Conservation (phyloP, 1,140 invertebrate genomes). For the Micrasema longulum region DNA sequence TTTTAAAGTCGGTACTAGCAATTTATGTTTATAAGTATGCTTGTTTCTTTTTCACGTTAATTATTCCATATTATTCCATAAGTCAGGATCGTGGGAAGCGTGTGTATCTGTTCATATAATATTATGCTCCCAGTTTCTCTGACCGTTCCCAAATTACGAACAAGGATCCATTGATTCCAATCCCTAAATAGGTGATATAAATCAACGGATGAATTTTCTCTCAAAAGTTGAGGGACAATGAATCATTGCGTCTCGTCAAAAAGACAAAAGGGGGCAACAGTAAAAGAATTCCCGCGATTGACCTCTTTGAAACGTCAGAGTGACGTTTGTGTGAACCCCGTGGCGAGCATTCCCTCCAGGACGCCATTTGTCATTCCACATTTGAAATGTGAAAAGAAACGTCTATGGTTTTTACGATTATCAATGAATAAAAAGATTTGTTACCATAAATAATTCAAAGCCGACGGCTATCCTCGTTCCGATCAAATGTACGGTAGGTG, state of each 20-base stretch:
- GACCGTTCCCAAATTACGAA: background rate
- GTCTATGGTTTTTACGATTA: constrained; percentile 43
- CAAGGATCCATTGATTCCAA: constrained; percentile 31
- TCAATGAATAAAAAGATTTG: constrained; percentile 48
- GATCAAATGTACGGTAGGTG: constrained; percentile 28
- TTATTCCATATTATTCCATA: no score
- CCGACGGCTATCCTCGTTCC: constrained; percentile 29
- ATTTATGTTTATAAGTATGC: no score
- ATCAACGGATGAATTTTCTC: constrained; percentile 32
- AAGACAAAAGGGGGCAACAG: constrained; percentile 20
- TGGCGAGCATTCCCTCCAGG: constrained; percentile 30
- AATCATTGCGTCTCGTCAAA: constrained; percentile 34
- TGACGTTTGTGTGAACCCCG: constrained; percentile 42
- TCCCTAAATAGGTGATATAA: constrained; percentile 36
- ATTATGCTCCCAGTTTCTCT: background rate
- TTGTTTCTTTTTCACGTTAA: no score
- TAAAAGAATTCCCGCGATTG: constrained; percentile 26
- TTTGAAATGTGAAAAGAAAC: constrained; percentile 39
- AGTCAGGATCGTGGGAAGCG: no score
- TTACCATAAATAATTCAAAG: constrained; percentile 44
- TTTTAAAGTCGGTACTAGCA: no score
- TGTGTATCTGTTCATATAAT: background rate
- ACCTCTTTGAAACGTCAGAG: constrained; percentile 22
- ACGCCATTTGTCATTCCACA: constrained; percentile 43
- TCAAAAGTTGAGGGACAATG: constrained; percentile 7